A percentile compares a stretch with the other conserved stretches of the same genome.
These are phyloP conservation scores for Pungitius pungitius DNA, from an alignment of 2,113 vertebrate species.

Conservation along the genomic window DNA sequence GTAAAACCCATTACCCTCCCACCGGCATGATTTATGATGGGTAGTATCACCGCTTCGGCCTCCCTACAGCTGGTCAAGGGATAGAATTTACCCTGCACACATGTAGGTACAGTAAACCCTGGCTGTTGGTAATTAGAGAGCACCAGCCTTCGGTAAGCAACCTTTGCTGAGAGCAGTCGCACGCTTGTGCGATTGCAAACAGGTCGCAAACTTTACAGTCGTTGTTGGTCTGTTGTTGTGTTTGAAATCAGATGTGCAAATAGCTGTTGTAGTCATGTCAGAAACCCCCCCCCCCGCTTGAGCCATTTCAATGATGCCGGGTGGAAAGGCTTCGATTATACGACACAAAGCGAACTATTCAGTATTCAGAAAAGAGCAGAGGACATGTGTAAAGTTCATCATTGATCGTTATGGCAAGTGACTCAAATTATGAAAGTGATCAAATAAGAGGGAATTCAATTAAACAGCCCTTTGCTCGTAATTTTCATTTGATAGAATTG, in stretches of 20 bases:
- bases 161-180: slow-evolving; percentile 30
- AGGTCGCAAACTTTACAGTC: slow-evolving; percentile 11
- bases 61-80: slow-evolving; percentile 61
- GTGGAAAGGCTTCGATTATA: slow-evolving; percentile 15
- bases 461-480: not conserved
- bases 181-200: not conserved
- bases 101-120: slow-evolving; percentile 42
- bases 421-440: not conserved
- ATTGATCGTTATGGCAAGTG: slow-evolving; percentile 1
- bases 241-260: slow-evolving; percentile 18
- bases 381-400: not conserved
- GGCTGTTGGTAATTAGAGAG: slow-evolving; percentile 56
- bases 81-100: slow-evolving; percentile 45
- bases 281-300: not conserved
- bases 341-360: slow-evolving; percentile 2
- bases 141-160: slow-evolving; percentile 50
- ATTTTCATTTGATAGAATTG: not conserved
- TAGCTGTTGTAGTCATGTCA: slow-evolving; percentile 6
- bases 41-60: slow-evolving; percentile 60
- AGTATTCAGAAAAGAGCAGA: slow-evolving; percentile 5
- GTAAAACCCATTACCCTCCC: slow-evolving; percentile 76
- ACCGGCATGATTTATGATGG: slow-evolving; percentile 72
- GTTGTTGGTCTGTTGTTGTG: not conserved
- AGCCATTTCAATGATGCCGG: slow-evolving; percentile 4
- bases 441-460: not conserved